A percentile compares a stretch with the other conserved stretches of the same genome.
These are phyloP conservation scores for Magallana ariakensis DNA, from an alignment of 1,140 invertebrate species.

Conservation along the genomic window DNA sequence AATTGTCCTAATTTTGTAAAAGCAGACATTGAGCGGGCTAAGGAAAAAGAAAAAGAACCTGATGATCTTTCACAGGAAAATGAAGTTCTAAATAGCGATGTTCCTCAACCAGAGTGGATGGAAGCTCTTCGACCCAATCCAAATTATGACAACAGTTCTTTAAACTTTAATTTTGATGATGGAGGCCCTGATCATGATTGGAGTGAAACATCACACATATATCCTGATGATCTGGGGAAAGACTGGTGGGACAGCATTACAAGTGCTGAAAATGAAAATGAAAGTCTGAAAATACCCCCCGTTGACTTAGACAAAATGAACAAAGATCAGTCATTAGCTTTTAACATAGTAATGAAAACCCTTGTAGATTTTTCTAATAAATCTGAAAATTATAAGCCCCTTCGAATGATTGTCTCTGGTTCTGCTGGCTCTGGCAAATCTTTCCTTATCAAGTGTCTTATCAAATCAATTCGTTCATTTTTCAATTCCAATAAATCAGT, in stretches of 20 bases:
- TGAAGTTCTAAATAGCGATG: not conserved
- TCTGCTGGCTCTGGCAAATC: conserved; percentile 51
- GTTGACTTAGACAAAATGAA: conserved; percentile 24
- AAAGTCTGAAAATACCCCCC: conserved; percentile 30
- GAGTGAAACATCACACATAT: conserved; percentile 8
- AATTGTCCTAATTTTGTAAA: no score
- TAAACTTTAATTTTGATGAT: conserved; percentile 54
- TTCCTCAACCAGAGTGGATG: conserved; percentile 58
- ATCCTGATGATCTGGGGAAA: not conserved
- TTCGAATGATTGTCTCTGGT: conserved; percentile 46
- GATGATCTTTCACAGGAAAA: no score
- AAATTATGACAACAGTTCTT: conserved; percentile 9
- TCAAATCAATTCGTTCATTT: conserved; percentile 46
- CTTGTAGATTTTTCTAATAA: not conserved
- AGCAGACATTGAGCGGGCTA: no score
- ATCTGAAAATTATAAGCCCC: conserved; percentile 6
- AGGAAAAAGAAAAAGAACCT: no score
- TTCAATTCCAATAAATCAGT: conserved; percentile 52
- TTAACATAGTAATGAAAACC: conserved; percentile 40
- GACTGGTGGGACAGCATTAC: not conserved
- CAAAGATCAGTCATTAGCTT: conserved; percentile 43
- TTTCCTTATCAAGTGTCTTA: conserved; percentile 51
- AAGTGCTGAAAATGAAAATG: not conserved
- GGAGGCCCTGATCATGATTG: conserved; percentile 52
- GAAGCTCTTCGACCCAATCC: conserved; percentile 42